Evolutionary conservation across 1,140 invertebrate species (phyloP), one percentile per base, ranked within the genome.

Genomic region (Zaprionus gabonicus): DNA sequence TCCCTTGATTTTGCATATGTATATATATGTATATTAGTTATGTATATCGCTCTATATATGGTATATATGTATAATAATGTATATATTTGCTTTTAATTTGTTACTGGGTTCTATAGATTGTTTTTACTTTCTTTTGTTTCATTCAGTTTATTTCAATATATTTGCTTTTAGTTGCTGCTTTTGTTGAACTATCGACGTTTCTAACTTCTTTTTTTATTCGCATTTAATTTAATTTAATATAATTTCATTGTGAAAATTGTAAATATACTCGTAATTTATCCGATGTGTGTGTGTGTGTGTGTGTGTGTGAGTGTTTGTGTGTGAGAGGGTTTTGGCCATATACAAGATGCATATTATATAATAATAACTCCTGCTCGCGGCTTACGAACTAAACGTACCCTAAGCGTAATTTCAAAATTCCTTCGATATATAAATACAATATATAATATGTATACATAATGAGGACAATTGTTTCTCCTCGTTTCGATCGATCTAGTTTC

Each of bases 331-430:
- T 49, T 71, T 71, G 59, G 71, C 49, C 70, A 77, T 86, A 71
- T 86, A 87, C 73, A 85, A 63, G 51, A 71, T 75, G 73, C 78
- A 69, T 87, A 80, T 75, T 88, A 87, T 75, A 87, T 88, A 87
- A 88, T 87, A 87, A 87, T 87, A 87, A 88, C 74, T 83, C 65
- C 56, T 79, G 75, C 72, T 58, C 71, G n/a, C 41, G 63, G 59
- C 71, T 78, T 86, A 84, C 53, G 23, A 70, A 75, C 82, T 85
- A 86, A 73, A 17, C n/a, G 41, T 17, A 59, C 34, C 63, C 83
- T 86, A 86, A 86, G 83, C 82, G 80, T 87, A 81, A 81, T 77
- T 87, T 74, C 65, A 82, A 76, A 86, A 56, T 73, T 76, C 65
- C 59, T 81, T 75, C 59, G 73, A 55, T 60, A 66, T 66, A 66